phyloP scores from a whole-genome alignment of 2,888 invertebrate species.

The Tyria jacobaeae region DNA sequence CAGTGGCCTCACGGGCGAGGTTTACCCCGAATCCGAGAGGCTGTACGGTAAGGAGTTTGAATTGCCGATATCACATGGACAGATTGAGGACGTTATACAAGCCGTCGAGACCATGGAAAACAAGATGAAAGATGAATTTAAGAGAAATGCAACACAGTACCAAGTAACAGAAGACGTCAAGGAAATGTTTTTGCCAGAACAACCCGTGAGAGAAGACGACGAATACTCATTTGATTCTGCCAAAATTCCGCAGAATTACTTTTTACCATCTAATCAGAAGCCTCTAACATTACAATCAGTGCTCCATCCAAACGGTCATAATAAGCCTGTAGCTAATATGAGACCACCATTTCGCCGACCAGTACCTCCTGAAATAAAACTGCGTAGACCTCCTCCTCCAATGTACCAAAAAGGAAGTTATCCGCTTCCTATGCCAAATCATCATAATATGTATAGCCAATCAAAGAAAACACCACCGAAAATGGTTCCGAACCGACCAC shows the following conservation, averaged over 20 bases:
- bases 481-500: constrained; percentile 51
- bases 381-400: constrained; percentile 72
- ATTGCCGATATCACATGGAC: constrained; percentile 76
- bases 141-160: constrained; percentile 66
- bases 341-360: constrained; percentile 77
- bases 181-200: constrained; percentile 69
- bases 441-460: constrained; percentile 59
- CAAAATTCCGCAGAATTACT: constrained; percentile 66
- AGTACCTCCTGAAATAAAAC: constrained; percentile 78
- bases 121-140: constrained; percentile 69
- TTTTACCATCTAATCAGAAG: constrained; percentile 73
- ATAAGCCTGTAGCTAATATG: constrained; percentile 62
- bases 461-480: constrained; percentile 63
- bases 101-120: constrained; percentile 77
- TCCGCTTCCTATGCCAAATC: constrained; percentile 72
- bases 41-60: constrained; percentile 75
- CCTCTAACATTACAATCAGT: constrained; percentile 81
- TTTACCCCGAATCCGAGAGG: constrained; percentile 58
- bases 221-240: constrained; percentile 72
- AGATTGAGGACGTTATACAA: constrained; percentile 79
- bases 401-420: constrained; percentile 68
- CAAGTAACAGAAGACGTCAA: constrained; percentile 74
- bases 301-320: constrained; percentile 69
- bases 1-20: constrained; percentile 68
- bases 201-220: constrained; percentile 72